Base-by-base conservation (phyloP, 2,797 vertebrate species). In the Dendrocincla fuliginosa region DNA sequence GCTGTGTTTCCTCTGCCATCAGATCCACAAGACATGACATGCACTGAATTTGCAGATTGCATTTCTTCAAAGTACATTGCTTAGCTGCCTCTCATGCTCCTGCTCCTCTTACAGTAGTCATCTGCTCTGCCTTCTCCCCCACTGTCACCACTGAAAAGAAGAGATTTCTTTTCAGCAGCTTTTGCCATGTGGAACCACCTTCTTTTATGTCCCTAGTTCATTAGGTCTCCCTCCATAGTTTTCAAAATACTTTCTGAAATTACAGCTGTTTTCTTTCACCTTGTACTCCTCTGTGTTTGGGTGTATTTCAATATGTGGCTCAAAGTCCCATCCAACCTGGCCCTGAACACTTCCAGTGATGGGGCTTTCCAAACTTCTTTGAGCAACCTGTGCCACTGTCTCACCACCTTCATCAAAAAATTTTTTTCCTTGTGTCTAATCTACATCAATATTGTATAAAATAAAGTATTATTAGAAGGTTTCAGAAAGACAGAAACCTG, bases 61-160 rank as follows among this genome's bases (percentile, higher is more conserved):
- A 37, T 95, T 96, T 91, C 67, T 91, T 70, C 76, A 55, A 85
- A 87, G 85, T 77, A 42, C 8, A 14, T 89, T 69, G 15, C 84
- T 90, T 69, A 68, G n/a, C 44, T 85, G 35, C 46, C n/a, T 89
- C 11, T 85, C 69, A 50, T 0, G 0, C 28, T 83, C 65, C 50
- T 85, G 17, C 32, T 84, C 85, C 59, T 60, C 39, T 67, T 89
- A 52, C 10, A 55, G 67, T 35, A 59, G 52, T 60, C 55, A 37
- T 67, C 46, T 4, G 3, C 49, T 87, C 63, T 92, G 33, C 73
- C 39, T 2, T 10, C 71, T 95, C 61, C 33, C 74, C 44, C 67
- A 42, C 32, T 47, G 27, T 28, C 90, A 69, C 49, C 3, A 6
- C 49, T 67, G 70, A 39, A 44, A 65, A 41, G 76, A 71, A 41